Base-by-base conservation (phyloP, 2,888 invertebrate genomes). In the Lutraria lutraria region DNA sequence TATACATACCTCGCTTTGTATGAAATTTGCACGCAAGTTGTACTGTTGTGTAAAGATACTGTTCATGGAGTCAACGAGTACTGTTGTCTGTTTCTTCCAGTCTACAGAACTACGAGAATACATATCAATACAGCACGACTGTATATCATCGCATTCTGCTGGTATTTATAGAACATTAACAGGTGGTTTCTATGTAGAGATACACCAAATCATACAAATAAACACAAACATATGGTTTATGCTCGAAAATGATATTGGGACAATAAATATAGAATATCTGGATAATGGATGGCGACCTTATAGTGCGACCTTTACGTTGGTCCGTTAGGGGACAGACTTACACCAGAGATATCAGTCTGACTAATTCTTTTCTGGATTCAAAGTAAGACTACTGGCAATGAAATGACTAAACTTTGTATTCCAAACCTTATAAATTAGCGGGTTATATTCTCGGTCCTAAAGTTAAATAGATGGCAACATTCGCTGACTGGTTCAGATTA, bases 221-320 rank as follows among this genome's bases (percentile, higher is more conserved):
- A 76, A 76, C 31, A 76, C 76, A 76, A n/a, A 21, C 76, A 76
- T 31, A 31, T 76, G 76, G 29, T 76, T 19, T 76, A n/a, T 76
- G 76, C 19, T 76, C 76, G 31, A 76, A 13, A 6, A 31, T 76
- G 34, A 19, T 76, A 31, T 76, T 31, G 16, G 34, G 25, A 31
- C 29, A 31, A 31, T 16, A 43, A 43, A 43, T 25, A 25, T 68
- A 68, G n/a, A 68, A 6, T 13, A 25, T 25, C 12, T 0, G 0
- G 56, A 4, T 2, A 21, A 25, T 68, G 21, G 8, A 25, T 8
- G 0, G 12, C 21, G 25, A 68, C 63, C n/a, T 68, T 12, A n/a
- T 12, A 25, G 25, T 68, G 25, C 63, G 25, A 68, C 25, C 25
- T 25, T 25, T 25, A 0, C 56, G 12, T 56, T 56, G 19, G 19